Conservation (phyloP, 2,888 invertebrate species). For the Cenopis cana region DNA sequence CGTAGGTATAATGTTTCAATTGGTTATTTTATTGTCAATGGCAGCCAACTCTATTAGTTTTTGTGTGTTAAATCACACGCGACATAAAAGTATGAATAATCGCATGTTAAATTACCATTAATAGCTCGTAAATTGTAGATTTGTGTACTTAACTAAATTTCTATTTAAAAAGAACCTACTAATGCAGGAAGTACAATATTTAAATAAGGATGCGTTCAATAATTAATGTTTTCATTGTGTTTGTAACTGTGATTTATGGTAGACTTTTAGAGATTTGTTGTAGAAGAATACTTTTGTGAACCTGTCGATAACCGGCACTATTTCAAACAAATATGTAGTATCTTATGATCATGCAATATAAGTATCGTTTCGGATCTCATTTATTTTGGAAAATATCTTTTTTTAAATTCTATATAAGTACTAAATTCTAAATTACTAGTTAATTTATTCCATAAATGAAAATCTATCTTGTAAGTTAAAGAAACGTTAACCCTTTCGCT, state of each 20-base stretch:
- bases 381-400: not conserved
- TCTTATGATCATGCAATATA: not conserved
- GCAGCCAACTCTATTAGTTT: not conserved
- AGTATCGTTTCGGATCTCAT: constrained; percentile 28
- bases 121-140: not conserved
- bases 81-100: not conserved
- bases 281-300: not conserved
- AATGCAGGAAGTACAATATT: constrained; percentile 39
- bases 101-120: constrained; percentile 1
- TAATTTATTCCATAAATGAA: constrained; percentile 5
- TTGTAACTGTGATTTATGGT: constrained; percentile 30
- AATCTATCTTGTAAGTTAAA: not conserved
- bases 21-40: not conserved
- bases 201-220: constrained; percentile 16
- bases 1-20: not conserved
- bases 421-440: too few relatives aligned
- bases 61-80: not conserved
- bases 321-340: not conserved
- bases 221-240: constrained; percentile 23
- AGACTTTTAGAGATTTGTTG: constrained; percentile 31
- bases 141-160: not conserved
- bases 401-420: not conserved
- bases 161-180: not conserved
- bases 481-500: not conserved
- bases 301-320: not conserved